Conservation (phyloP, 2,113 vertebrate genomes). For the Corynorhinus townsendii region DNA sequence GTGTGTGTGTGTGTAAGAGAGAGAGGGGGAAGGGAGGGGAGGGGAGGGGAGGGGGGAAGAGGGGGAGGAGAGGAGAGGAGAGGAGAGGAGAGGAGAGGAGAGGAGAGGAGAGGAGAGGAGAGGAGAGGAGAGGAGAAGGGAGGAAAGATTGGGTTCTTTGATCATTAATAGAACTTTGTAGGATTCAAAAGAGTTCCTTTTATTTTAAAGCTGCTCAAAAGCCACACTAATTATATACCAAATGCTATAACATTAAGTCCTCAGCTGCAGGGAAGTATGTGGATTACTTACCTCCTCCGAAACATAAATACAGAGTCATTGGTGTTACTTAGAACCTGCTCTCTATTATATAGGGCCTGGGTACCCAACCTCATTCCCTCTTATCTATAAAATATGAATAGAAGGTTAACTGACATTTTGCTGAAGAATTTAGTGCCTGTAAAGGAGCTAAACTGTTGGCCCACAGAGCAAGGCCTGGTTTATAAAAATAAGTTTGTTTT, state of each 20-base stretch:
- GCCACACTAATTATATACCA: background rate
- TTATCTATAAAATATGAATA: background rate
- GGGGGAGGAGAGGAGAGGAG: fast-evolving
- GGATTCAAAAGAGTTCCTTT: background rate
- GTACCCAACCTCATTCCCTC: background rate
- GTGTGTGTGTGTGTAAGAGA: background rate
- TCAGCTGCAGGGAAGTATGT: background rate
- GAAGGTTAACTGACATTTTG: background rate
- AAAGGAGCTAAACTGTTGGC: background rate
- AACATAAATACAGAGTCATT: conserved; percentile 13
- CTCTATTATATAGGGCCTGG: background rate
- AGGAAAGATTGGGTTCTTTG: background rate
- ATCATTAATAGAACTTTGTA: background rate
- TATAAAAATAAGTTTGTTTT: background rate
- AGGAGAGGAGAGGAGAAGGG: fast-evolving
- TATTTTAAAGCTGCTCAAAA: conserved; percentile 3
- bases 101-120: background rate
- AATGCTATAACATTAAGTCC: background rate
- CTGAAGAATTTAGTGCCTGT: conserved; percentile 3
- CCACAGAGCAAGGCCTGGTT: background rate
- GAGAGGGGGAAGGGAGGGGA: background rate
- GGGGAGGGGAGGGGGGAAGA: background rate
- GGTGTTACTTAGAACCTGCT: background rate
- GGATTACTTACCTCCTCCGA: conserved; percentile 12
- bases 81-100: background rate